These are phyloP conservation scores for Rhopalosiphum padi DNA, from an alignment of 1,140 invertebrate genomes.

Conservation along the genomic window DNA sequence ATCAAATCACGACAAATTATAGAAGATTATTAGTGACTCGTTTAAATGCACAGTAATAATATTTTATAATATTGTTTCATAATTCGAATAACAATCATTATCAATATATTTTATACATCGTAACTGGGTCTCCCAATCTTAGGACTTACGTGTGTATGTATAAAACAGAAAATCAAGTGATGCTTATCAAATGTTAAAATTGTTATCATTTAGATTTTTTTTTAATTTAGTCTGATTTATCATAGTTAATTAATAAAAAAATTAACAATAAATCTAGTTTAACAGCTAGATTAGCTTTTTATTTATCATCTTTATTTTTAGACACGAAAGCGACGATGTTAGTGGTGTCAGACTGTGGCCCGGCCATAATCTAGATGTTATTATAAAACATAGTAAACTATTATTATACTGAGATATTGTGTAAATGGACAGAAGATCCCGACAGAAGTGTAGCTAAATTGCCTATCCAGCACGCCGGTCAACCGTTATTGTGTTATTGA, in stretches of 20 bases:
- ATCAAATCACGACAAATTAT: not conserved
- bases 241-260: not conserved
- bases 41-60: not conserved
- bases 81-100: not conserved
- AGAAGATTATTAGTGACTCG: not conserved
- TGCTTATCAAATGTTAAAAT: not conserved
- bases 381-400: not conserved
- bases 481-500: not conserved
- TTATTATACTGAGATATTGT: not conserved
- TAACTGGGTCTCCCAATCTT: not conserved
- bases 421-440: not conserved
- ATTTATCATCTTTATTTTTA: not conserved
- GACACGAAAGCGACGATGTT: not conserved
- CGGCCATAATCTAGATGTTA: not conserved
- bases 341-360: not conserved
- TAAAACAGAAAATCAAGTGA: not conserved
- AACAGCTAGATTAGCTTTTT: not conserved
- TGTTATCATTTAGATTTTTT: not conserved
- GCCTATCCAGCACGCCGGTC: not conserved
- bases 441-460: not conserved
- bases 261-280: not conserved
- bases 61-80: not conserved
- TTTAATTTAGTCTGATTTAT: not conserved
- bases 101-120: not conserved
- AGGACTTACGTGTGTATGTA: not conserved